Base-by-base conservation (phyloP, 2,888 invertebrate species). In the Aporophyla lueneburgensis region DNA sequence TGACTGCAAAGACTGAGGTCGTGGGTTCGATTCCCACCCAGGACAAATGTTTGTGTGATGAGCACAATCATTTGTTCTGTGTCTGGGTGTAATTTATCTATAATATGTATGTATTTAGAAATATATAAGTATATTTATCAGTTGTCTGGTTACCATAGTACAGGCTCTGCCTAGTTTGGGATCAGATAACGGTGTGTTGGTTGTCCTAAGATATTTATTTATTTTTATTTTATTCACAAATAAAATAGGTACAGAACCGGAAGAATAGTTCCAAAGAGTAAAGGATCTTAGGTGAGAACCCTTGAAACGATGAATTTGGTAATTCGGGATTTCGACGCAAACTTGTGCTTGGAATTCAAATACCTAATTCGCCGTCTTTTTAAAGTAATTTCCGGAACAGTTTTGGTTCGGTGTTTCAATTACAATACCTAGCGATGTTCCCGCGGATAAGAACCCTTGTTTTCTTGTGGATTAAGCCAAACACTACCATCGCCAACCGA, bases 301-400 rank as follows among this genome's bases (percentile, higher is more conserved):
- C 43, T 43, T 46, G 3, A 27, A 43, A 62, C 16, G 21, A 33
- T 74, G 2, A 49, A 19, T 40, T 70, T 56, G 10, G 1, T 24
- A 14, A 53, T 24, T 21, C 14, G 51, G 5, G 54, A 19, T 54
- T 40, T 54, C 7, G 27, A 19, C 2, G 19, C 12, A 19, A n/a
- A 7, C 40, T 58, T 76, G 24, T 24, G 24, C 21, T 53, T 53
- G 51, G 10, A 58, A 43, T 63, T 46, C 1, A 24, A 59, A 78
- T 53, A 43, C 43, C 9, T 43, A 24, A 24, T 53, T 46, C 1
- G 6, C 43, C 4, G 24, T 16, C 14, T 6, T 27, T 62, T 46
- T 51, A 24, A 63, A 80, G 46, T 72, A 16, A 54, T 54, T 72
- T 9, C 33, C 0, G 21, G 6, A 33, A 33, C 10, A n/a, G 2